These are phyloP conservation scores for Anastatus disparis DNA, from an alignment of 1,140 invertebrate species.

Conservation along the genomic window DNA sequence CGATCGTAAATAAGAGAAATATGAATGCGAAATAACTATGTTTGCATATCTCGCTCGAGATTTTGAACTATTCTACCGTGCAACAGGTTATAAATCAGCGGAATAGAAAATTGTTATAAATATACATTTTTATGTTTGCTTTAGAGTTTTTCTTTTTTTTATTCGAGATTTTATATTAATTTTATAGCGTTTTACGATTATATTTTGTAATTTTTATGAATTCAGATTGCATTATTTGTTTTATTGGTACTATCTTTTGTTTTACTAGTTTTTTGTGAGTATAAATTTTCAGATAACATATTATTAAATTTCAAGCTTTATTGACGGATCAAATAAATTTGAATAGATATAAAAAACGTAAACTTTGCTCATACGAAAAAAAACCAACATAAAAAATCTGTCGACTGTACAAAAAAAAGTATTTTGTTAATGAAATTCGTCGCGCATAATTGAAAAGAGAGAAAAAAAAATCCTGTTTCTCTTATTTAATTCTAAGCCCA, in stretches of 20 bases:
- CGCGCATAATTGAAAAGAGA: conserved; percentile 14
- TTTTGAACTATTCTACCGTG: neutral
- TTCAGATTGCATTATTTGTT: no score
- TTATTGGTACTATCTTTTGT: no score
- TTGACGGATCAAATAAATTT: no score
- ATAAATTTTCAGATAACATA: no score
- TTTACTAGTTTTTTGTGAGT: no score
- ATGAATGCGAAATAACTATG: no score
- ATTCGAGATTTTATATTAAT: neutral
- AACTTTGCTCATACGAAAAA: no score
- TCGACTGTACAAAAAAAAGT: neutral
- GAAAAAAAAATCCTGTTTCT: neutral
- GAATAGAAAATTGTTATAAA: neutral
- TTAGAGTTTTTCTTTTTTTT: neutral
- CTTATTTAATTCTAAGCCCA: no score
- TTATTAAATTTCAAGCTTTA: no score
- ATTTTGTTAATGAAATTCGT: neutral
- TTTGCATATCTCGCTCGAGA: neutral
- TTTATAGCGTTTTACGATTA: neutral
- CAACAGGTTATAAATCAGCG: conserved; percentile 18
- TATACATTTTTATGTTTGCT: neutral
- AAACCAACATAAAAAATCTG: neutral
- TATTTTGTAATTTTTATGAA: no score
- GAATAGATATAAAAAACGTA: no score
- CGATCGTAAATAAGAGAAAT: neutral